These are phyloP conservation scores for Eupithecia centaureata DNA, from an alignment of 2,888 invertebrate genomes.

Conservation along the genomic window DNA sequence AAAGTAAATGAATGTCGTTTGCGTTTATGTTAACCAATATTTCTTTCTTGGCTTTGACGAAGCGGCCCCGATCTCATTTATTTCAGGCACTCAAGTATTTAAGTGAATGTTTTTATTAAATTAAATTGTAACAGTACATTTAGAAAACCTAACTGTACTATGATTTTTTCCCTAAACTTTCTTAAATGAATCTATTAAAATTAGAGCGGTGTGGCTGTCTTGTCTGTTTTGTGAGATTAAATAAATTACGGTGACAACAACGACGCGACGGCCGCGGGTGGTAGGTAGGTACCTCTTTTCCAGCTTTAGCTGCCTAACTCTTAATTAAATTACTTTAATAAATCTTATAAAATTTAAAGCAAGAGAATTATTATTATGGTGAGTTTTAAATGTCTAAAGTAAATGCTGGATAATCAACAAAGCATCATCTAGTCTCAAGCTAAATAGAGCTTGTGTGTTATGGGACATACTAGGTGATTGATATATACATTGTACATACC, in stretches of 20 bases:
- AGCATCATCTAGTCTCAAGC: too few relatives aligned
- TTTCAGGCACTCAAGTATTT: slow-evolving; percentile 12
- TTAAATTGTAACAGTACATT: background rate
- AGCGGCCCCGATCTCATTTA: slow-evolving; percentile 11
- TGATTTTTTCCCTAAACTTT: background rate
- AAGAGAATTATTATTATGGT: background rate
- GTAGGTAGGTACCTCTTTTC: slow-evolving; percentile 1
- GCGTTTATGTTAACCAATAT: slow-evolving; percentile 23
- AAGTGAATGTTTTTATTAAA: slow-evolving; percentile 10
- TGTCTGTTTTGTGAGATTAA: slow-evolving; percentile 31
- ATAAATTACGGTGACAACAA: slow-evolving; percentile 29
- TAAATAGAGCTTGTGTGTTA: too few relatives aligned
- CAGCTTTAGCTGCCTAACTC: background rate
- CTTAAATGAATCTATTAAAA: slow-evolving; percentile 1
- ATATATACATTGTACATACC: too few relatives aligned
- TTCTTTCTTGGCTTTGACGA: slow-evolving; percentile 23
- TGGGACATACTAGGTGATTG: too few relatives aligned
- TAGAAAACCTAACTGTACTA: background rate
- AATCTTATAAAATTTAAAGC: slow-evolving; percentile 4
- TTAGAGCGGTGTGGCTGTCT: slow-evolving; percentile 19
- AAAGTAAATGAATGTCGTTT: slow-evolving; percentile 29
- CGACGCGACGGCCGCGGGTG: slow-evolving; percentile 4
- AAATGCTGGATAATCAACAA: too few relatives aligned
- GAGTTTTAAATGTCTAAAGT: too few relatives aligned
- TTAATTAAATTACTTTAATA: slow-evolving; percentile 27